These are phyloP conservation scores for Meda fulgida DNA, from an alignment of 2,797 vertebrate species.

Conservation along the genomic window DNA sequence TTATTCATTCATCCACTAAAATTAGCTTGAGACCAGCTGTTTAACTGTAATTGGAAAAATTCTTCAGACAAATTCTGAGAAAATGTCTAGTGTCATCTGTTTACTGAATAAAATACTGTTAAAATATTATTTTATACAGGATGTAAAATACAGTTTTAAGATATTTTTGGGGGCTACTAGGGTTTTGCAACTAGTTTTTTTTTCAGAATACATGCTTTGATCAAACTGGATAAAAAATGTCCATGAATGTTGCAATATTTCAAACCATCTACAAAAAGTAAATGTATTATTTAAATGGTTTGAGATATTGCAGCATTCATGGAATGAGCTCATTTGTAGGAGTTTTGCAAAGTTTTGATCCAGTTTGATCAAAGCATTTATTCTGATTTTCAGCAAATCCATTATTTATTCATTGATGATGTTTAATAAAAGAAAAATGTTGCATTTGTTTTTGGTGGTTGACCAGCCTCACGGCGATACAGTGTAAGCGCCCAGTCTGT, in stretches of 20 bases:
- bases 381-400: not conserved
- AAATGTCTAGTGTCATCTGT: not conserved
- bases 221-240: not conserved
- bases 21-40: not conserved
- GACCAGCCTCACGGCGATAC: not conserved
- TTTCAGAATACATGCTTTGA: not conserved
- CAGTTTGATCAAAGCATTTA: slow-evolving; percentile 6
- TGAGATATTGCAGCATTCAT: not conserved
- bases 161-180: not conserved
- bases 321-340: not conserved
- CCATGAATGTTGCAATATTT: slow-evolving; percentile 2
- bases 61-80: not conserved
- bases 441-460: not conserved
- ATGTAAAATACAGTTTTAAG: not conserved
- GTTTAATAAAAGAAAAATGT: not conserved
- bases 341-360: not conserved
- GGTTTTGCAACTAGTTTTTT: not conserved
- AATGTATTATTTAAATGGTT: not conserved
- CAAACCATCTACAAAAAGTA: not conserved
- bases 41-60: not conserved
- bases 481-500: not conserved
- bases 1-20: not conserved
- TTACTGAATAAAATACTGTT: not conserved
- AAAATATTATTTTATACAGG: not conserved
- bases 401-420: not conserved